Base-by-base conservation (phyloP, 2,113 vertebrate species). In the Rhinichthys klamathensis region DNA sequence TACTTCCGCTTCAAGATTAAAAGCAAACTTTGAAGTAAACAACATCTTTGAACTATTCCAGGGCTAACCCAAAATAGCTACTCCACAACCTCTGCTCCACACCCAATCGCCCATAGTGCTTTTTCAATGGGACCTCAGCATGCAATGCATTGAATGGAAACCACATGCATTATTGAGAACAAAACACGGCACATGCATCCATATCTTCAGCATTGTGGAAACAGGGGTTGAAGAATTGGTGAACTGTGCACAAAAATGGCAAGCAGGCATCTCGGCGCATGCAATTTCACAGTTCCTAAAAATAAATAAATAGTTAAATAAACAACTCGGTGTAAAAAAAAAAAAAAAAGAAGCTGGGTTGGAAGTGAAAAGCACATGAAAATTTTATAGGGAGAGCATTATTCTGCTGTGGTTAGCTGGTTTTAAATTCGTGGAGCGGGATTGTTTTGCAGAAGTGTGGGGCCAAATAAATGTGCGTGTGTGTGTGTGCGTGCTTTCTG, bases 81-180 rank as follows among this genome's bases (percentile, higher is more conserved):
- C 76, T 35, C 78, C 83, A 79, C 86, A 49, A 27, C 58, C 87
- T 18, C 3, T 61, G 78, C 65, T 84, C 63, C 85, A 67, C 73
- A 87, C 86, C 89, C 86, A 85, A 80, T 25, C 65, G 23, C 27
- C 2, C 83, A 86, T 79, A 92, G 91, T 90, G 89, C 90, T 90
- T 89, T 89, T 88, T 91, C 87, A 89, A 77, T 84, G 88, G 89
- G 87, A 86, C 84, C 89, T 92, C 88, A 88, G 88, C 87, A 90
- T 87, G 84, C 89, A 92, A 90, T 92, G 21, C 32, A 90, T 90
- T 63, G 90, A 87, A 92, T 91, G 90, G 89, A 87, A 90, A 89
- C 46, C 65, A 21, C 91, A 94, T 94, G 89, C 86, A 94, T 95
- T 93, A 94, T 94, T 94, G 90, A 94, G 90, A 63, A 90, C 88